Conservation (phyloP, 2,113 vertebrate species). For the Salvelinus namaycush region DNA sequence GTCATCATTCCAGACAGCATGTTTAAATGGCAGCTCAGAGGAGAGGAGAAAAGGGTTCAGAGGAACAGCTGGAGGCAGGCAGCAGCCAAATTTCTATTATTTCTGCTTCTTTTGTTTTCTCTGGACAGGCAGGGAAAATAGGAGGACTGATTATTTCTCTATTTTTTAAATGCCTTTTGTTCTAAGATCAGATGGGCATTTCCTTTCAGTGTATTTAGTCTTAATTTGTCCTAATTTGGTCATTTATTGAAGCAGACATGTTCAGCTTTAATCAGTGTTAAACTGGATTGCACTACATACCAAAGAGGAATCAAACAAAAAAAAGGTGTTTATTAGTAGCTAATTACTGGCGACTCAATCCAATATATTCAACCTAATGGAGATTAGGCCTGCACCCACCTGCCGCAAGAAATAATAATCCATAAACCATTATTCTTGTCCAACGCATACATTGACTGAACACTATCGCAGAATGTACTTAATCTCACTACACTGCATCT, state of each 20-base stretch:
- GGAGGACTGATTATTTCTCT: slow-evolving; percentile 4
- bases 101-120: slow-evolving; percentile 39
- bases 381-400: slow-evolving; percentile 59
- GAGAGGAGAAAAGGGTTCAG: slow-evolving; percentile 9
- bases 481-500: too few relatives aligned
- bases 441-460: background rate
- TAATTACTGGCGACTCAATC: slow-evolving; percentile 62
- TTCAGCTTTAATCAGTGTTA: slow-evolving; percentile 42
- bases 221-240: too few relatives aligned
- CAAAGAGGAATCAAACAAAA: slow-evolving; percentile 55
- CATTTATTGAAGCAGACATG: slow-evolving; percentile 12
- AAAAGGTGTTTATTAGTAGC: slow-evolving; percentile 57
- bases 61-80: slow-evolving; percentile 58
- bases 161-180: slow-evolving; percentile 29
- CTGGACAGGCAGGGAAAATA: slow-evolving; percentile 22
- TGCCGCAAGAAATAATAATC: slow-evolving; percentile 60
- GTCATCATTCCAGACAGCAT: slow-evolving; percentile 58
- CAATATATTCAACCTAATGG: slow-evolving; percentile 44
- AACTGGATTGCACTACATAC: slow-evolving; percentile 48
- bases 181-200: slow-evolving; percentile 18
- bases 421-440: slow-evolving; percentile 12
- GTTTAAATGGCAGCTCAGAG: slow-evolving; percentile 56
- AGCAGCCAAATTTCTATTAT: slow-evolving; percentile 30
- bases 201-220: background rate
- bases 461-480: too few relatives aligned